Evolutionary conservation across 2,113 vertebrate species (phyloP).

Genomic region (Oncorhynchus mykiss): DNA sequence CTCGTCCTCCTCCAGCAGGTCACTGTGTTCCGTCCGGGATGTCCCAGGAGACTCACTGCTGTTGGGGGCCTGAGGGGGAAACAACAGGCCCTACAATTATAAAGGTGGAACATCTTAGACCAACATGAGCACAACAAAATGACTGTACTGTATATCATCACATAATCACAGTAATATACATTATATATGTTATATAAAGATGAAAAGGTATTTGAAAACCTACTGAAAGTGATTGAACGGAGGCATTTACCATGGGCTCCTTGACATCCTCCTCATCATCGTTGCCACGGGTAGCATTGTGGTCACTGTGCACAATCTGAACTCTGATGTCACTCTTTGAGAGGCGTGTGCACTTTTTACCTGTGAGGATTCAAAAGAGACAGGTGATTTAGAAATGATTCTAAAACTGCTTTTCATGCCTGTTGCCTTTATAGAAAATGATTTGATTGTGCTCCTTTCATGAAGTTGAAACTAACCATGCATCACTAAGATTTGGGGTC

Average conservation of each 20-base stretch:
- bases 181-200: slow-evolving; percentile 8
- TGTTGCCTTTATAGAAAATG: background rate
- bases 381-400: background rate
- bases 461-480: background rate
- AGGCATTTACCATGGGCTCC: slow-evolving; percentile 76
- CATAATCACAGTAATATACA: background rate
- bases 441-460: background rate
- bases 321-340: slow-evolving; percentile 85
- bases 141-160: slow-evolving; percentile 6
- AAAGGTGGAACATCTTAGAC: slow-evolving; percentile 24
- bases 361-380: slow-evolving; percentile 43
- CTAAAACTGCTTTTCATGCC: background rate
- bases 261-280: slow-evolving; percentile 82
- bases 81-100: slow-evolving; percentile 51
- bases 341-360: slow-evolving; percentile 79
- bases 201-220: too few species aligned
- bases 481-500: background rate
- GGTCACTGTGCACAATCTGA: slow-evolving; percentile 82
- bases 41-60: slow-evolving; percentile 84
- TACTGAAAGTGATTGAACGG: too few species aligned
- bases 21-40: slow-evolving; percentile 81
- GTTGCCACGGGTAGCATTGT: slow-evolving; percentile 78
- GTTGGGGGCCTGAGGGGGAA: slow-evolving; percentile 77
- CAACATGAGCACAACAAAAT: background rate
- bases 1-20: slow-evolving; percentile 83